Percentiles rank a stretch among this genome's conserved stretches.
phyloP scores from a whole-genome alignment of 2,113 vertebrate species.

The Alethe castanea region DNA sequence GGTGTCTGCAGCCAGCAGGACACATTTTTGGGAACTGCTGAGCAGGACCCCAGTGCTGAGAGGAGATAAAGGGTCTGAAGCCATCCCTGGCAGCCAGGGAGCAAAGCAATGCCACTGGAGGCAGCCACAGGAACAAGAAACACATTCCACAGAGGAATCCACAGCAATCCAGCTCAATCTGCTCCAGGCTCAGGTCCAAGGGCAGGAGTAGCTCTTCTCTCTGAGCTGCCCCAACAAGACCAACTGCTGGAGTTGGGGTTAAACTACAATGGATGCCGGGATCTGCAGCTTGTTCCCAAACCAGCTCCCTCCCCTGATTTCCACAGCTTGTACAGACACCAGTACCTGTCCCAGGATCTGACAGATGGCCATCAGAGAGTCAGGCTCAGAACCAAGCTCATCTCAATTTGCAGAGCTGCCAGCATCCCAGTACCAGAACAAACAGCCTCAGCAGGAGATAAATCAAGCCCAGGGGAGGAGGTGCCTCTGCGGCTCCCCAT shows the following conservation, averaged over 20 bases:
- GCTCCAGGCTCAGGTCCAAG: not conserved
- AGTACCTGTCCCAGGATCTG: conserved; percentile 52
- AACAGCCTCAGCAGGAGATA: conserved; percentile 55
- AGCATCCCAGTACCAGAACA: conserved; percentile 50
- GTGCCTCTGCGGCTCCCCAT: fast-evolving
- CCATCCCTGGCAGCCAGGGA: not conserved
- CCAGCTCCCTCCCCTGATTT: not conserved
- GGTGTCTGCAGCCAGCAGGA: not conserved
- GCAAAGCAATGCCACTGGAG: not conserved
- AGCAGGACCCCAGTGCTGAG: not conserved
- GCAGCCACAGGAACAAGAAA: not conserved
- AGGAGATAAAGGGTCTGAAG: not conserved
- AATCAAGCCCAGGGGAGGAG: not conserved
- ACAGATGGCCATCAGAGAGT: conserved; percentile 42
- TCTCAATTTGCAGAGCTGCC: conserved; percentile 58
- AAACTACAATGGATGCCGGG: fast-evolving
- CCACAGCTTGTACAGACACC: conserved; percentile 40
- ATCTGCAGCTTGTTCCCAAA: not conserved
- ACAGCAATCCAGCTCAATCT: not conserved
- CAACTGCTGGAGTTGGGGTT: fast-evolving
- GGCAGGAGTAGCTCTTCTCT: not conserved
- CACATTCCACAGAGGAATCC: not conserved
- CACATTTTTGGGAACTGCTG: not conserved
- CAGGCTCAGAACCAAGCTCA: conserved; percentile 56
- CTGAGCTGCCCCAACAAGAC: not conserved